Conservation (phyloP, 2,113 vertebrate species). For the Elachura formosa region DNA sequence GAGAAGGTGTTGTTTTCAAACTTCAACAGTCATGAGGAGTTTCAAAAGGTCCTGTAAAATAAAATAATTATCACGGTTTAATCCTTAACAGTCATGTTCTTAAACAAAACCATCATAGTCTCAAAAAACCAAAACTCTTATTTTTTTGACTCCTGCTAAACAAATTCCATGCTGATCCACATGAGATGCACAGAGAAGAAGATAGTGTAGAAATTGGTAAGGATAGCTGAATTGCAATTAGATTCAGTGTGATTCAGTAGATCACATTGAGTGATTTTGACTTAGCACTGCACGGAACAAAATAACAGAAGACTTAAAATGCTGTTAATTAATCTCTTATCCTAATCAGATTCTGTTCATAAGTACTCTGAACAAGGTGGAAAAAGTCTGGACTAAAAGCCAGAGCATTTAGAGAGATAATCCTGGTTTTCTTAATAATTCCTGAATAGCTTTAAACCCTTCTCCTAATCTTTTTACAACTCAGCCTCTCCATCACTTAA, state of each 20-base stretch:
- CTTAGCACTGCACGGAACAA: not conserved
- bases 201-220: not conserved
- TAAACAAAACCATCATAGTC: not conserved
- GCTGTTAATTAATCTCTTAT: not conserved
- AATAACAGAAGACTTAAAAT: not conserved
- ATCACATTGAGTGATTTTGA: not conserved
- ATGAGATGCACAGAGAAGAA: not conserved
- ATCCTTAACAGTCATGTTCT: not conserved
- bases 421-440: not conserved
- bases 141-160: not conserved
- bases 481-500: not conserved
- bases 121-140: not conserved
- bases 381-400: not conserved
- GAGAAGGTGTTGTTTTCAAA: not conserved
- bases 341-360: not conserved
- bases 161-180: not conserved
- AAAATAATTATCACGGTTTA: not conserved
- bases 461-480: not conserved
- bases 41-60: not conserved
- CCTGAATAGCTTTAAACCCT: not conserved
- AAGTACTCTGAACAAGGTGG: not conserved
- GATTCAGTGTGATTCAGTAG: not conserved
- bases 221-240: not conserved
- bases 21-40: not conserved
- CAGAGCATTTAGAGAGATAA: not conserved